phyloP scores from a whole-genome alignment of 1,140 invertebrate species.

The Galleria mellonella region DNA sequence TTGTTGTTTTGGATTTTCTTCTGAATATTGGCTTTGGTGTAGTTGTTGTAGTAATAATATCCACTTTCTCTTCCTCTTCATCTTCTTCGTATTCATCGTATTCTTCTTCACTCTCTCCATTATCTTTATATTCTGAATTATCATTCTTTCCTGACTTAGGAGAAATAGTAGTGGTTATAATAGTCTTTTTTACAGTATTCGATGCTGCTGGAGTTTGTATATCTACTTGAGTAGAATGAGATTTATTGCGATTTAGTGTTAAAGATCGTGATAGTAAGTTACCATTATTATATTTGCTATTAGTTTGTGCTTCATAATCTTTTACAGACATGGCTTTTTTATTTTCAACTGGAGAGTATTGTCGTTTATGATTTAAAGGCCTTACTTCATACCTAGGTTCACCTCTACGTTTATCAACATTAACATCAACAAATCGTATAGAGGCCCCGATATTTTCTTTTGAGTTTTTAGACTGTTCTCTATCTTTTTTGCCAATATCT shows the following conservation, averaged over 20 bases:
- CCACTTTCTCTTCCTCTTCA: slow-evolving; percentile 9
- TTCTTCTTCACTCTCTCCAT: slow-evolving; percentile 24
- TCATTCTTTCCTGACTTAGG: slow-evolving; percentile 4
- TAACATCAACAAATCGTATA: slow-evolving; percentile 45
- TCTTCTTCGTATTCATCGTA: slow-evolving; percentile 35
- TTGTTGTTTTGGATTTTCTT: slow-evolving; percentile 12
- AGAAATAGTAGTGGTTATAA: slow-evolving; percentile 11
- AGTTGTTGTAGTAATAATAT: slow-evolving; percentile 20
- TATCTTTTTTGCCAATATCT: slow-evolving; percentile 55
- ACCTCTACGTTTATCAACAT: slow-evolving; percentile 38
- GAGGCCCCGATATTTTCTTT: slow-evolving; percentile 16
- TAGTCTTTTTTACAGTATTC: slow-evolving; percentile 33
- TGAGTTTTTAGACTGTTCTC: slow-evolving; percentile 21
- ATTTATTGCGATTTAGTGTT: slow-evolving; percentile 3
- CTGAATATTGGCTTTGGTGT: slow-evolving; percentile 17
- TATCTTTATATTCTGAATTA: slow-evolving; percentile 30
- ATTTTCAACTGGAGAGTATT: slow-evolving; percentile 51
- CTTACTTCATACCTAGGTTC: slow-evolving; percentile 60
- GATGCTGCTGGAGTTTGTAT: slow-evolving; percentile 32
- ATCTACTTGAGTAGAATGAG: slow-evolving; percentile 10
- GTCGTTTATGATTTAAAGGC: slow-evolving; percentile 51
- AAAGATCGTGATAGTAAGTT: too few species aligned
- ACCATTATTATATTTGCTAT: slow-evolving; percentile 7
- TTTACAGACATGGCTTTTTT: slow-evolving; percentile 47
- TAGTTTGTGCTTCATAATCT: slow-evolving; percentile 38